phyloP scores from a whole-genome alignment of 1,140 invertebrate species.

The Pogonomyrmex californicus region DNA sequence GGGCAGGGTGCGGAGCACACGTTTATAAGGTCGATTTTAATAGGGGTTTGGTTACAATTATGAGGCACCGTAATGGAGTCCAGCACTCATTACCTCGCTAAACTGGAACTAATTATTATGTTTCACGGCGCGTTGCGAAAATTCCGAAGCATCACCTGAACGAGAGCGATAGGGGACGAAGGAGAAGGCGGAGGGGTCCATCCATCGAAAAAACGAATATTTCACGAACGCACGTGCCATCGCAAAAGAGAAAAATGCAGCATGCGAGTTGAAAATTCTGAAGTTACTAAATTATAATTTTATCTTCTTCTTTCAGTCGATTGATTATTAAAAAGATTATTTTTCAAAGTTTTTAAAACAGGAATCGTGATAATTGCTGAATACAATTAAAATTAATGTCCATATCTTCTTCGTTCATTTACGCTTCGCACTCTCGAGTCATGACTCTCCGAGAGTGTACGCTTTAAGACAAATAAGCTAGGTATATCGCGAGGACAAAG shows the following conservation, averaged over 20 bases:
- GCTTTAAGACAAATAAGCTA: slow-evolving; percentile 60
- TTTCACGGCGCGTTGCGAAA: slow-evolving; percentile 77
- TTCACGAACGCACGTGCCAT: slow-evolving; percentile 14
- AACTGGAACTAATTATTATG: slow-evolving; percentile 82
- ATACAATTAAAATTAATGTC: slow-evolving; percentile 27
- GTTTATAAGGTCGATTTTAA: slow-evolving; percentile 82
- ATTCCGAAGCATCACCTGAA: slow-evolving; percentile 63
- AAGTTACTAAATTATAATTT: no score
- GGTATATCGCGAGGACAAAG: slow-evolving; percentile 68
- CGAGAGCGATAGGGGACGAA: not conserved
- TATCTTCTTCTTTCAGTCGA: not conserved
- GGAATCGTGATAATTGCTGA: slow-evolving; percentile 21
- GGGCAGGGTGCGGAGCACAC: slow-evolving; percentile 62
- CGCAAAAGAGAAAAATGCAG: not conserved
- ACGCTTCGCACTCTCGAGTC: slow-evolving; percentile 51
- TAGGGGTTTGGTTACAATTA: slow-evolving; percentile 81
- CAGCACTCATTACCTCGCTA: slow-evolving; percentile 77
- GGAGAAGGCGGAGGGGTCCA: slow-evolving; percentile 60
- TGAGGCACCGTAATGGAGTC: slow-evolving; percentile 75
- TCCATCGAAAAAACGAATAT: slow-evolving; percentile 15
- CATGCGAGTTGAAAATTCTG: not conserved
- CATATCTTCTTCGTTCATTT: slow-evolving; percentile 42
- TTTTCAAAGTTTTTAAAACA: not conserved
- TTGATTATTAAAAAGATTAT: slow-evolving; percentile 1
- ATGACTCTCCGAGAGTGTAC: not conserved